A percentile compares a stretch with the other conserved stretches of the same genome.
Evolutionary conservation across 2,888 invertebrate species (phyloP).

Genomic region (Nymphalis c-album): DNA sequence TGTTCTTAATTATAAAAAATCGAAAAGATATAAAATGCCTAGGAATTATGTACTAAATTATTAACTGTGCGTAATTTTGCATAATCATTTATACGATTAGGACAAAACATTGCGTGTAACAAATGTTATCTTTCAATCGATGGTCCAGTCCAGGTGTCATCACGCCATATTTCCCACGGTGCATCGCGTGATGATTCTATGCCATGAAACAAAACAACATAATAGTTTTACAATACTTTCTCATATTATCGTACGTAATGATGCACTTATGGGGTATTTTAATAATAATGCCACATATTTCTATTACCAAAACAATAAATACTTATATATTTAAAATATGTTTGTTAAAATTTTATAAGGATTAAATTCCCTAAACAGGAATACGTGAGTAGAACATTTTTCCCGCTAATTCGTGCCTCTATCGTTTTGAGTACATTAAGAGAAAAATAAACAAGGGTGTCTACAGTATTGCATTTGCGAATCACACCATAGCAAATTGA

Average conservation of each 20-base stretch:
- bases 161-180: conserved; percentile 58
- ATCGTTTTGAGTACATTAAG: conserved; percentile 32
- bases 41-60: no score
- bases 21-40: no score
- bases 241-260: conserved; percentile 17
- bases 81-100: background rate
- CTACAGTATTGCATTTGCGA: conserved; percentile 55
- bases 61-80: background rate
- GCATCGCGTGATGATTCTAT: conserved; percentile 51
- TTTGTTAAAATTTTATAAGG: no score
- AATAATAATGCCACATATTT: background rate
- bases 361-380: no score
- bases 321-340: background rate
- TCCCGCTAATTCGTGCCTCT: conserved; percentile 7
- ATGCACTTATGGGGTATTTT: background rate
- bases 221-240: conserved; percentile 43
- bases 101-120: conserved; percentile 28
- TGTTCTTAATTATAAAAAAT: no score
- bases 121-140: conserved; percentile 28
- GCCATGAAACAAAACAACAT: conserved; percentile 23
- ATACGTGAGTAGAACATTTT: background rate
- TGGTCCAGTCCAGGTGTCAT: conserved; percentile 52
- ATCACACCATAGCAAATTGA: conserved; percentile 75
- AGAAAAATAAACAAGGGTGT: conserved; percentile 64
- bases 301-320: background rate